Evolutionary conservation across 2,113 vertebrate genomes (phyloP).

Genomic region (Grus americana): DNA sequence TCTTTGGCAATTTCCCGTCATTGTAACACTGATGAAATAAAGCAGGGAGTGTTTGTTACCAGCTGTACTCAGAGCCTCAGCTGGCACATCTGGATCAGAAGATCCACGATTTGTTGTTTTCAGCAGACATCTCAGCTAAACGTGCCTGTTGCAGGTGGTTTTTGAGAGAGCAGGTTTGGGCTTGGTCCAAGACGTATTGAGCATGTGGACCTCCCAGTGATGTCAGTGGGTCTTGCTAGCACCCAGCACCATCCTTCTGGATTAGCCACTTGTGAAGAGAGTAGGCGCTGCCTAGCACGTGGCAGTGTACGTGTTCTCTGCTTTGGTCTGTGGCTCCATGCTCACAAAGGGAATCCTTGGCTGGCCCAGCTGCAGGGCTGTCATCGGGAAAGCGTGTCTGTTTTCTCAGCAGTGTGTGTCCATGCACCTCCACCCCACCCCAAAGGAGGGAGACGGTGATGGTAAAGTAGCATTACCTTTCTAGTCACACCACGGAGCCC

Average conservation of each 20-base stretch:
- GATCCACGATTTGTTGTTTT: not conserved
- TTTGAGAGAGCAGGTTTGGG: not conserved
- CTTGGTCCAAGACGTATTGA: not conserved
- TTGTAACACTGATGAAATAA: not conserved
- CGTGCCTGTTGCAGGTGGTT: not conserved
- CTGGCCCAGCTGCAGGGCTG: not conserved
- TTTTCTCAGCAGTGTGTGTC: not conserved
- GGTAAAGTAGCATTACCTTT: not conserved
- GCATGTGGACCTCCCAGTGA: not conserved
- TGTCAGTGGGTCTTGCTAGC: not conserved
- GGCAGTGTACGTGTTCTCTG: not conserved
- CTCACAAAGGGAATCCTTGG: not conserved
- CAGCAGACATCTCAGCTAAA: constrained; percentile 12
- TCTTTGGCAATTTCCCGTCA: constrained; percentile 11
- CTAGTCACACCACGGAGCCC: not conserved
- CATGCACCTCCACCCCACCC: not conserved
- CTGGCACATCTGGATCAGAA: not conserved
- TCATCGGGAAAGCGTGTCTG: not conserved
- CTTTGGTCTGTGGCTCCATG: not conserved
- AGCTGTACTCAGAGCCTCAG: not conserved
- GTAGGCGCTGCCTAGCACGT: not conserved
- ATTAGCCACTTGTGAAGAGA: not conserved
- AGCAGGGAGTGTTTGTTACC: not conserved
- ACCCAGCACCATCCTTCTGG: not conserved
- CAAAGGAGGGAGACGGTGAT: not conserved